Evolutionary conservation across 1,140 invertebrate genomes (phyloP), one percentile per base, ranked within the genome.

Genomic region (Bombus superbus): DNA sequence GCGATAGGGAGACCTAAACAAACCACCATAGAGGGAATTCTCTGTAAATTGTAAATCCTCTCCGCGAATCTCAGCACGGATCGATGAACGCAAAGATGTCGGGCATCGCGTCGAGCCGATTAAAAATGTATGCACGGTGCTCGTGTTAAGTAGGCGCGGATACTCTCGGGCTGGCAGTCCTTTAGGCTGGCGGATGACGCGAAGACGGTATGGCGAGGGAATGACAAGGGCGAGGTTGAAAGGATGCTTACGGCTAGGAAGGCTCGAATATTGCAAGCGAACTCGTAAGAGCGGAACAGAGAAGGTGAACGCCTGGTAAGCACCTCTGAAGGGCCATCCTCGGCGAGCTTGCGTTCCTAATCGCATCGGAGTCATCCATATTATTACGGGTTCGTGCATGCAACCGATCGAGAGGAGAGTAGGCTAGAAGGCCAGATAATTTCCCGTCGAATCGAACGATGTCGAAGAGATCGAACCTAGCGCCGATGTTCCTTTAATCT

Each of bases 321-420:
- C 93, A 90, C 86, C 89, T 94, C 92, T 93, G 89, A 93, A 94
- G 92, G 74, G 90, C 89, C 89, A 87, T 90, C 90, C 86, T 89
- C 92, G 86, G 82, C 82, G 90, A 91, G 91, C 91, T 91, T 92
- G 89, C 92, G 91, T 93, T 93, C 90, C 92, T 94, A 93, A 93
- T 94, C 93, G 93, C 92, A 89, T 91, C 79, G 86, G 74, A 93
- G 90, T 94, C 92, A 94, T 94, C 93, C 93, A 90, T 92, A 94
- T 93, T 93, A 94, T 93, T 93, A 92, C 90, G 89, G 88, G 89
- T 84, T 88, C 85, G 89, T 91, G 89, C 89, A 92, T 91, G 91
- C 91, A 92, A 91, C 47, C 75, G 47, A n/a, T 59, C 22, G 35
- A 25, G 44, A 35, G 15, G 5, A 22, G 47, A 53, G 57, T 59